Conservation (phyloP, 2,888 invertebrate genomes). For the Gerris lacustris region DNA sequence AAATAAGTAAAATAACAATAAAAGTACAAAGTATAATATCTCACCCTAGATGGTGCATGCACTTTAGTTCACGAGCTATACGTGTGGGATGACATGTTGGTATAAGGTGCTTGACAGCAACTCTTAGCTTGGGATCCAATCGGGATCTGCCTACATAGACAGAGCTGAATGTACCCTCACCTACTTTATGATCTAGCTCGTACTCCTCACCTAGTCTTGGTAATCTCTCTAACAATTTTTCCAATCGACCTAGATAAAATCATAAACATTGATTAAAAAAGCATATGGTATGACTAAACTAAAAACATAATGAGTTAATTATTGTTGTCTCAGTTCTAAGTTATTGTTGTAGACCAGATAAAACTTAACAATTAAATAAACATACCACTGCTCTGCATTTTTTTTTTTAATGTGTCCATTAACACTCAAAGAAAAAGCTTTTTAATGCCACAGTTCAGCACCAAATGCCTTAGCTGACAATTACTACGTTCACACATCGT, state of each 20-base stretch:
- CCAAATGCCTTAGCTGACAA: no score
- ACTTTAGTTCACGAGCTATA: conserved; percentile 66
- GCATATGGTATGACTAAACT: not conserved
- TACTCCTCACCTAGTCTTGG: conserved; percentile 53
- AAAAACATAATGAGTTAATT: no score
- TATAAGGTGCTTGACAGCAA: conserved; percentile 75
- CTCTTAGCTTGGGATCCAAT: conserved; percentile 43
- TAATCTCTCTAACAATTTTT: conserved; percentile 41
- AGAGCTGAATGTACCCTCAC: conserved; percentile 77
- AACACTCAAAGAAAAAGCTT: no score
- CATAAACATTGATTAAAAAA: not conserved
- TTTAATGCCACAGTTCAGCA: no score
- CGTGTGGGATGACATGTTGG: conserved; percentile 74
- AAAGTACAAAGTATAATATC: conserved; percentile 9
- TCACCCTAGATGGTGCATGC: conserved; percentile 65
- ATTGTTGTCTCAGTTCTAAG: no score
- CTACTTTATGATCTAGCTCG: conserved; percentile 56
- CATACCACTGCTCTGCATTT: no score
- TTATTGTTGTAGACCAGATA: no score
- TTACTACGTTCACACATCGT: no score
- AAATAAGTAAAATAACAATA: no score
- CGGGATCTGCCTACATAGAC: conserved; percentile 53
- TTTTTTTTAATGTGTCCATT: no score
- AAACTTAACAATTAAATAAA: no score
- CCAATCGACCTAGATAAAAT: conserved; percentile 33